phyloP scores from a whole-genome alignment of 1,140 invertebrate genomes.

The Melipona quadrifasciata region DNA sequence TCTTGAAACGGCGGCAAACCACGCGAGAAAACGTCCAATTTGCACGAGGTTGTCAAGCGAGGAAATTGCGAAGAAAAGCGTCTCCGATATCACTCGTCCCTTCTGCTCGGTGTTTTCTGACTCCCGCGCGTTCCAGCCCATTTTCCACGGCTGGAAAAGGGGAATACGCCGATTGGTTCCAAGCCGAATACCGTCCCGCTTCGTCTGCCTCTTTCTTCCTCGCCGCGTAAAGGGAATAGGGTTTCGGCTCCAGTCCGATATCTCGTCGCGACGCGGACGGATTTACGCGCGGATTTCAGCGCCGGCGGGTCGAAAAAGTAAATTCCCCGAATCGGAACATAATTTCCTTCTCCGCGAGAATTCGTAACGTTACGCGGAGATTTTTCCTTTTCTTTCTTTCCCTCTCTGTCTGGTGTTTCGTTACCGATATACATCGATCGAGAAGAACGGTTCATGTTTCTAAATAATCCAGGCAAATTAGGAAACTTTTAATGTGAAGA shows the following conservation, averaged over 20 bases:
- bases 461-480: no score
- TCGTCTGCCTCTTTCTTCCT: conserved; percentile 12
- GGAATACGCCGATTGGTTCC: conserved; percentile 57
- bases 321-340: neutral
- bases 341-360: neutral
- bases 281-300: neutral
- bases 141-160: conserved; percentile 27
- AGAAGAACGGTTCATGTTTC: no score
- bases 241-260: conserved; percentile 50
- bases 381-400: no score
- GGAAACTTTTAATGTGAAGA: no score
- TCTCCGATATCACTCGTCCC: conserved; percentile 35
- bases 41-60: neutral
- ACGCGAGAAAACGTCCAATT: neutral
- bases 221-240: conserved; percentile 53
- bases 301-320: neutral
- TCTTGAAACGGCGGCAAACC: neutral
- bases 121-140: neutral
- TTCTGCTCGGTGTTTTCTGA: conserved; percentile 2
- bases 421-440: no score
- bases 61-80: conserved; percentile 49
- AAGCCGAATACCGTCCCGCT: conserved; percentile 4
- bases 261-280: neutral
- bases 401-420: no score
- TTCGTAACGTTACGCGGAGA: neutral